Base-by-base conservation (phyloP, 2,888 invertebrate genomes). In the Platycnemis pennipes region DNA sequence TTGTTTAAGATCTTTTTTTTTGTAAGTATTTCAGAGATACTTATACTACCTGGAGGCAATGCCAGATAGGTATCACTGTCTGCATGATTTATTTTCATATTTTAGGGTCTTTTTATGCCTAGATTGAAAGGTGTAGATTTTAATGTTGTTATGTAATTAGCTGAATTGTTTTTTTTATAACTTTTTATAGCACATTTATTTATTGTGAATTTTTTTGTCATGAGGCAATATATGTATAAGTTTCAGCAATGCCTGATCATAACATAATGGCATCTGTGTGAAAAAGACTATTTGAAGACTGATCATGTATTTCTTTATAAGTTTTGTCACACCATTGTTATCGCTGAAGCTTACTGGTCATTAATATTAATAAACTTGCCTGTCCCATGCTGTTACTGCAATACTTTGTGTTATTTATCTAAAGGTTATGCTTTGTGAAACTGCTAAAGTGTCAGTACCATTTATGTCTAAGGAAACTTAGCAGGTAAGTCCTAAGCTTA, bases 221-320 rank as follows among this genome's bases (percentile, higher is more conserved):
- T 77, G 16, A 77, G 37, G 37, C 2, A 37, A 77, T 77, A 16
- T 31, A 77, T 11, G 13, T 77, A 11, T 77, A 77, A 37, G 31
- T 77, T 77, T 77, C 77, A 37, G 77, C 77, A 26, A 37, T 77
- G 8, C 37, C 77, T 37, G 26, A 11, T 77, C 11, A 77, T 26
- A 77, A 37, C 77, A 16, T 19, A 3, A 13, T 37, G 37, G 77
- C 37, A 77, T 16, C 37, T 77, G 37, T 37, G 77, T 37, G 77
- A 77, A 77, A 77, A 77, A 77, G 77, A 77, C 77, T 77, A 37
- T 77, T 77, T 16, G 31, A 77, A 77, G 77, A 77, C 77, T 77
- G 77, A 77, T 77, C 37, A 11, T 77, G 77, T 77, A 37, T 77
- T 77, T 77, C 77, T 77, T 31, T 31, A 16, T 26, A 77, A 77